Base-by-base conservation (phyloP, 2,113 vertebrate genomes). In the Pseudorasbora parva region DNA sequence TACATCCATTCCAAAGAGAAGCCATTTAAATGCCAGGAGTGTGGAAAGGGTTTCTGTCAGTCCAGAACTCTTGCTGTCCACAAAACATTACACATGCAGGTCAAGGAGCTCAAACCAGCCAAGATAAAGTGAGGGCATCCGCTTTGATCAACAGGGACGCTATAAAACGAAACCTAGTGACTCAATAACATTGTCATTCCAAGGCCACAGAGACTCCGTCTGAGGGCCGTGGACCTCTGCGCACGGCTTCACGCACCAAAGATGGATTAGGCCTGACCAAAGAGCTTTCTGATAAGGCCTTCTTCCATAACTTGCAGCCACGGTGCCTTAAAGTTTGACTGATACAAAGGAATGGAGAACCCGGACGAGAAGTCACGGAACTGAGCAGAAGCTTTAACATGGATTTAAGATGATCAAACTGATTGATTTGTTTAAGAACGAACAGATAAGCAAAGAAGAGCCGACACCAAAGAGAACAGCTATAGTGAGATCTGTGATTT, bases 1-100 rank as follows among this genome's bases (percentile, higher is more conserved):
- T 99, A 99, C 91, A 99, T 99, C 87, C 98, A 99, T 89, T 99
- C 98, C 91, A 99, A 99, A 96, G 98, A 99, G 93, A 99, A 99
- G 87, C 98, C 98, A 73, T 99, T 99, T 93, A 99, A 99, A 90
- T 99, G 98, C 91, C 98, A 99, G 92, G 98, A 99, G 91, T 99
- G 98, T 0, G 98, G 98, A 73, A 99, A 99, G 91, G 98, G 98
- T 90, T 99, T 99, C 95, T 99, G 98, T 95, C 98, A 99, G 93
- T 99, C 98, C 90, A 94, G 98, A 93, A 99, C 98, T 88, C 95
- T 99, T 90, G 98, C 98, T 5, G 98, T 99, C 91, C 98, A 99
- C 95, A 99, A 99, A 96, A 99, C 98, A 30, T 95, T 99, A 93
- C 98, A 99, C 93, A 97, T 97, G 93, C 98, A 99, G 94, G 97